These are phyloP conservation scores for Dinomys branickii DNA, from an alignment of 2,113 vertebrate genomes.

Conservation along the genomic window DNA sequence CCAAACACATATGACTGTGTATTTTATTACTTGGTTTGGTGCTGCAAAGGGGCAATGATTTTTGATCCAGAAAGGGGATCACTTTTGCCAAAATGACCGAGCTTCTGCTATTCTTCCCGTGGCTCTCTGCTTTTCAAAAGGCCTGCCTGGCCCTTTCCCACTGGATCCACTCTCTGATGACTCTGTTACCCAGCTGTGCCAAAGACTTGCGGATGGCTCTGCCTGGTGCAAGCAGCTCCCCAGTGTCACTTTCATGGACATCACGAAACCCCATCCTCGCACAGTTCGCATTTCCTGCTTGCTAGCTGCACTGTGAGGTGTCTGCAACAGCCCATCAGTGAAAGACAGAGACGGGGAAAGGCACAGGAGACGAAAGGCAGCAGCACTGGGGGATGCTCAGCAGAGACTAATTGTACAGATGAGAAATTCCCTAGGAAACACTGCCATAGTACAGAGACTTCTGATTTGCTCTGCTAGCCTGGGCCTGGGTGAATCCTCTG, in stretches of 20 bases:
- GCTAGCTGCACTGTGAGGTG: background rate
- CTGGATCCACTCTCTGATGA: background rate
- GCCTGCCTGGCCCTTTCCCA: background rate
- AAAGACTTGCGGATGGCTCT: background rate
- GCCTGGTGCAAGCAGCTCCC: background rate
- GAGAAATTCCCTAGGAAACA: background rate
- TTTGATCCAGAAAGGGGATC: background rate
- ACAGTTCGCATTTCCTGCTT: background rate
- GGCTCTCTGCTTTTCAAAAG: background rate
- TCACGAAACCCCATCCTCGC: background rate
- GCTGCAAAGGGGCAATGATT: background rate
- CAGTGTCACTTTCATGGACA: background rate
- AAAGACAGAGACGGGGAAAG: background rate
- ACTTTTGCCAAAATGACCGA: background rate
- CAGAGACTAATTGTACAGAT: background rate
- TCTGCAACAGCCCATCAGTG: background rate
- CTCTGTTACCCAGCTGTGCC: background rate
- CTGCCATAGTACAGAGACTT: background rate
- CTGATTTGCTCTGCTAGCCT: background rate
- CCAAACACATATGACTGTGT: background rate
- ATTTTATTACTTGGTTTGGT: background rate
- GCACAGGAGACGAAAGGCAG: background rate
- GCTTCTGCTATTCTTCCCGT: background rate
- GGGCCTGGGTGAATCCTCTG: background rate
- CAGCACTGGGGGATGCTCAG: background rate